These are phyloP conservation scores for Plotosus lineatus DNA, from an alignment of 2,113 vertebrate species.

Conservation along the genomic window DNA sequence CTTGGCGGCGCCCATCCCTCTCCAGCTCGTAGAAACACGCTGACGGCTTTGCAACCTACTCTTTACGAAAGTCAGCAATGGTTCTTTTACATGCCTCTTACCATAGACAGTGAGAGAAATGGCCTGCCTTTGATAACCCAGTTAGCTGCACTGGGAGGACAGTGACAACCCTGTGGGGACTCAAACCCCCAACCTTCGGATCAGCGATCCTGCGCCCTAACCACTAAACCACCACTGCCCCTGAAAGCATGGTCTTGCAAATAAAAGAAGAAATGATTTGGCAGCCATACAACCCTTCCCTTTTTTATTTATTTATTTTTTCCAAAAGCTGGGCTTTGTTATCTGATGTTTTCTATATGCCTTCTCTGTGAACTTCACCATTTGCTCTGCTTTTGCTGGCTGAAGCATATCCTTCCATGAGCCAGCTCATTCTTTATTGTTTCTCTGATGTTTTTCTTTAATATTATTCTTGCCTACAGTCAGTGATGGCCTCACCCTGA, in stretches of 20 bases:
- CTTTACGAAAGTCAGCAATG: too few species aligned
- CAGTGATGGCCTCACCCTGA: not conserved
- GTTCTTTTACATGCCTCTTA: too few species aligned
- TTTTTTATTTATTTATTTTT: not conserved
- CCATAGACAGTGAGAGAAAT: too few species aligned
- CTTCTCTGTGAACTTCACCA: constrained; percentile 11
- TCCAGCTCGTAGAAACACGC: too few species aligned
- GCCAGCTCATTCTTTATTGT: constrained; percentile 23
- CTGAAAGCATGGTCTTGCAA: constrained; percentile 29
- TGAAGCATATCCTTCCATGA: not conserved
- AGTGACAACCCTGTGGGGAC: too few species aligned
- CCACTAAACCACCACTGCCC: too few species aligned
- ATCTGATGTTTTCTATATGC: constrained; percentile 26
- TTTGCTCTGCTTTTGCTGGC: constrained; percentile 14
- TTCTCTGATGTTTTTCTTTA: constrained; percentile 15
- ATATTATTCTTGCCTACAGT: not conserved
- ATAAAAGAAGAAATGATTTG: constrained; percentile 23
- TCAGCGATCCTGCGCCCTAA: too few species aligned
- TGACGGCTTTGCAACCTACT: too few species aligned
- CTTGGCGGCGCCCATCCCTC: too few species aligned
- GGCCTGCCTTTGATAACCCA: too few species aligned
- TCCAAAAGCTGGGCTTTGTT: constrained; percentile 30
- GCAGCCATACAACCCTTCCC: not conserved
- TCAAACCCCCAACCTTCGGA: too few species aligned
- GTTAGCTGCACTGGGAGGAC: too few species aligned